Base-by-base conservation (phyloP, 2,113 vertebrate species). In the Mungos mungo region DNA sequence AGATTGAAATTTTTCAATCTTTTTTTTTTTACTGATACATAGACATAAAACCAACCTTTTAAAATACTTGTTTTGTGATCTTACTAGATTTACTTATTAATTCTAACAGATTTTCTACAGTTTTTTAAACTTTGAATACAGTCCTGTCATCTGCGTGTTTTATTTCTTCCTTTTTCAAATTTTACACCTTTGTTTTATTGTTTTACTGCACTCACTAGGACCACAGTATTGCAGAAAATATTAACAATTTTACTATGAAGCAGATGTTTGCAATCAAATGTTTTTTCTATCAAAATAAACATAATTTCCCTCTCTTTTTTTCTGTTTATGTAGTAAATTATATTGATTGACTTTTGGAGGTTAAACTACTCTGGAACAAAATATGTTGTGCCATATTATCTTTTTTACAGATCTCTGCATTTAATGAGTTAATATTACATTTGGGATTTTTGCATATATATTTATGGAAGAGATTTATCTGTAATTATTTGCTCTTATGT, bases 401-500 rank as follows among this genome's bases (percentile, higher is more conserved):
- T 45, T 88, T 45, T 92, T 91, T 72, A 80, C 7, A 47, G 90
- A 87, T 83, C 15, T 79, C 86, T 92, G 33, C 19, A 52, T 89
- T 87, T 4, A 63, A 3, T 83, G 76, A 84, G 33, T 89, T 96
- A 94, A 65, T 90, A 71, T 60, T 94, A 68, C 31, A 13, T 79
- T 91, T 60, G 52, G 14, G 5, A 38, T 91, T 94, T 94, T 95
- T 86, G 19, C 16, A 4, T 76, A 47, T 72, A 71, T 90, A 35
- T 86, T 95, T 9, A 68, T 25, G 29, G 33, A 27, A 74, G 45
- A 83, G 23, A 27, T 54, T 96, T 65, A 1, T 80, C 29, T 96
- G 19, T 86, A 88, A 80, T 81, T 96, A 81, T 96, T 81, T 96
- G 85, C 95, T 77, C 27, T 80, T 66, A 33, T 5, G 16, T 92